Percentiles rank a stretch among this genome's conserved stretches.
Conservation (phyloP, 2,797 vertebrate species). For the Margarornis squamiger region DNA sequence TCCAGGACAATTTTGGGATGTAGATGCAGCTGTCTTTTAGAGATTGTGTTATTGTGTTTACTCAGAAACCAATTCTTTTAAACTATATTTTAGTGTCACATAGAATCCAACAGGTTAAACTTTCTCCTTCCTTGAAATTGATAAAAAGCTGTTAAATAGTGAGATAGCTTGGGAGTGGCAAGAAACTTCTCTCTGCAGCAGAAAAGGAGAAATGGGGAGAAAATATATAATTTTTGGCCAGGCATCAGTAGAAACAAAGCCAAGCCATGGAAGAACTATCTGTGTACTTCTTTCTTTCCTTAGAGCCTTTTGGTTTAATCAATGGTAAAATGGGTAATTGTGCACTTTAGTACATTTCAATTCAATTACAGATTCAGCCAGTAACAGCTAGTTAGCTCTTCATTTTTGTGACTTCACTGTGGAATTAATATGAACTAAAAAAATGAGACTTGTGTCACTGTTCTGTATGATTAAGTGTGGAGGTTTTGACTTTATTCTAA, state of each 20-base stretch:
- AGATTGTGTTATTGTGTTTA: background rate
- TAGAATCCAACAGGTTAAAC: background rate
- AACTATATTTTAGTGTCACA: background rate
- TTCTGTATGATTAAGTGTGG: background rate
- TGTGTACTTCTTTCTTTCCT: background rate
- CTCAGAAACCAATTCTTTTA: background rate
- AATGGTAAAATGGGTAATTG: background rate
- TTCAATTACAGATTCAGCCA: background rate
- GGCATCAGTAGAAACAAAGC: background rate
- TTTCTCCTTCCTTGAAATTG: background rate
- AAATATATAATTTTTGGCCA: background rate
- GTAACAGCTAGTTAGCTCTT: slow-evolving; percentile 20
- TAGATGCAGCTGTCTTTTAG: background rate
- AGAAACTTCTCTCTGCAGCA: background rate
- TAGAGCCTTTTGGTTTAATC: slow-evolving; percentile 1
- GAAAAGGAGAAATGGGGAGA: background rate
- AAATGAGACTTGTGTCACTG: background rate
- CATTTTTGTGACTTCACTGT: background rate
- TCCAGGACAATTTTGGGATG: background rate
- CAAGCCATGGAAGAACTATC: background rate
- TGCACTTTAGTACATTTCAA: background rate
- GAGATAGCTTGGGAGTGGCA: background rate
- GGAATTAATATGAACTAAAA: slow-evolving; percentile 4
- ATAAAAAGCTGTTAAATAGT: background rate
- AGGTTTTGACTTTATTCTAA: slow-evolving; percentile 7